A percentile compares a stretch with the other conserved stretches of the same genome.
phyloP scores from a whole-genome alignment of 2,797 vertebrate species.

The Lacerta viridis region DNA sequence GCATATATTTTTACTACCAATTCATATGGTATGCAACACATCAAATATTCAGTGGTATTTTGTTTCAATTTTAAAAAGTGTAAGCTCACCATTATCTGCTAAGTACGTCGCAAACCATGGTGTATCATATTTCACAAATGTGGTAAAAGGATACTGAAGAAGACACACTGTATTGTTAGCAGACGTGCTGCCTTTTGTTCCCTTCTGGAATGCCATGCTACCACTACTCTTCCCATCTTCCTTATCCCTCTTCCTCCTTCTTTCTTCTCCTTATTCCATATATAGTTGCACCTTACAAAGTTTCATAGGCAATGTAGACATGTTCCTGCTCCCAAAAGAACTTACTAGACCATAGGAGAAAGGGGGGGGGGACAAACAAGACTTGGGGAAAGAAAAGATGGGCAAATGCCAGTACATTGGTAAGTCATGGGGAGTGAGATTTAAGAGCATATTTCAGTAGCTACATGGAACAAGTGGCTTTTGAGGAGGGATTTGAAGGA shows the following conservation, averaged over 20 bases:
- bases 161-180: background rate
- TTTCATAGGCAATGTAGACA: background rate
- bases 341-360: no score
- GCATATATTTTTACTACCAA: background rate
- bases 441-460: background rate
- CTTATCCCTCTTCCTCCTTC: background rate
- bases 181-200: background rate
- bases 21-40: background rate
- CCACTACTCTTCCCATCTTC: background rate
- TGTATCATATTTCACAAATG: background rate
- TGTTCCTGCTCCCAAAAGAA: background rate
- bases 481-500: no score
- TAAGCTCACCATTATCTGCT: background rate
- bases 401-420: background rate
- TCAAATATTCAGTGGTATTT: background rate
- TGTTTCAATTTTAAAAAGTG: accelerated
- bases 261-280: background rate
- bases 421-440: background rate
- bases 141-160: background rate
- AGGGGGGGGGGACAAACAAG: background rate
- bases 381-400: no score
- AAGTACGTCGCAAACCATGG: slow-evolving; percentile 24
- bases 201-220: slow-evolving; percentile 10
- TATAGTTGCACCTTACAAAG: background rate
- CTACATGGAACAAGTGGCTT: background rate